Base-by-base conservation (phyloP, 2,113 vertebrate genomes). In the Trinectes maculatus region DNA sequence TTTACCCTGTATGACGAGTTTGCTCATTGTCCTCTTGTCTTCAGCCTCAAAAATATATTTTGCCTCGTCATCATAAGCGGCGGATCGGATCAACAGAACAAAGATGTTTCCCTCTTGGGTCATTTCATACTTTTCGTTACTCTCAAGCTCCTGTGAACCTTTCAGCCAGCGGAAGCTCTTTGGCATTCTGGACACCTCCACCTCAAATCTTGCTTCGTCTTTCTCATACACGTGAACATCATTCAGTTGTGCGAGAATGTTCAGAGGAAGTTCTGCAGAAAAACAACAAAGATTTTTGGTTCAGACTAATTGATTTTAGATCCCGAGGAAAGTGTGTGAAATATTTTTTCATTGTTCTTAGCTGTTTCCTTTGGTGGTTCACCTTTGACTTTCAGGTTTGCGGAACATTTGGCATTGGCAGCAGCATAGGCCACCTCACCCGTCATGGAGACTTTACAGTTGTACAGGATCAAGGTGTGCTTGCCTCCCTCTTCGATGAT, bases 311-410 rank as follows among this genome's bases (percentile, higher is more conserved):
- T n/a, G n/a, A n/a, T n/a, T n/a, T n/a, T n/a, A n/a, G n/a, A n/a
- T n/a, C n/a, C n/a, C n/a, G n/a, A n/a, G n/a, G n/a, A n/a, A n/a
- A n/a, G n/a, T n/a, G n/a, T n/a, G n/a, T n/a, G n/a, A n/a, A n/a
- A n/a, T n/a, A 16, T 13, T 21, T 21, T 8, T 22, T 21, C 42
- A 43, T 19, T 6, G 22, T 1, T 3, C 10, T 10, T 16, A 15
- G 10, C 19, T 22, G 43, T n/a, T 47, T 25, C 39, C 4, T n/a
- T n/a, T 40, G n/a, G 18, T 10, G n/a, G 4, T 15, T 5, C 91
- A 99, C 98, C 97, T 98, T 99, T 99, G 70, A 99, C 96, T 94
- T 97, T 98, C 54, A 99, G 92, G 71, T 95, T 98, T 47, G 96
- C 97, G 71, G 95, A 86, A 48, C 95, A 98, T 67, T 95, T 98